Evolutionary conservation across 2,113 vertebrate genomes (phyloP).

Genomic region (Capreolus pygargus): DNA sequence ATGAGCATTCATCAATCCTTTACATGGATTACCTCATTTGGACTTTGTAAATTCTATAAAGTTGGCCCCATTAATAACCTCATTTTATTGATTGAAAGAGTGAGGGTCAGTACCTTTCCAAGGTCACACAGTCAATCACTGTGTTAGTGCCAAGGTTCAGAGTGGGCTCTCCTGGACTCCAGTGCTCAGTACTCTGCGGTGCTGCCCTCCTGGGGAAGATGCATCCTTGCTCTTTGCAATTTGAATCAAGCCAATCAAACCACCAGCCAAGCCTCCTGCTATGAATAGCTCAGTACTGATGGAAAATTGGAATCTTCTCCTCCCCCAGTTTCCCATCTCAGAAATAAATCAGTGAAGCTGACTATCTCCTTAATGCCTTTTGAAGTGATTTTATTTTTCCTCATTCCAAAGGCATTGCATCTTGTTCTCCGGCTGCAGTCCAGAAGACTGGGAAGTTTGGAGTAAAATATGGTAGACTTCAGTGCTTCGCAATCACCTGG

Average conservation of each 20-base stretch:
- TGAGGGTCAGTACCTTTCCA: not conserved
- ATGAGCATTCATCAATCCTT: not conserved
- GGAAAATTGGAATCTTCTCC: not conserved
- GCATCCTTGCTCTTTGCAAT: not conserved
- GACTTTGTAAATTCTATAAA: not conserved
- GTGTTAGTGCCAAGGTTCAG: not conserved
- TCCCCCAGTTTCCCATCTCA: not conserved
- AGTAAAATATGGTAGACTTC: not conserved
- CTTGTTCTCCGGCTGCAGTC: not conserved
- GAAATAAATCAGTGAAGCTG: not conserved
- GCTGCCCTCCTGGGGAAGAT: not conserved
- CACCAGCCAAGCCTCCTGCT: not conserved
- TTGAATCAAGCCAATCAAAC: not conserved
- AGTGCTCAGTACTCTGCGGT: rapidly evolving
- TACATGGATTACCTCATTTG: not conserved
- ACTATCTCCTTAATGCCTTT: not conserved
- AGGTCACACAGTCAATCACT: not conserved
- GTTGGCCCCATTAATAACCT: not conserved
- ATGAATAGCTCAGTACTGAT: not conserved
- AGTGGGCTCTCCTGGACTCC: not conserved
- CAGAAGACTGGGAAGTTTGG: not conserved
- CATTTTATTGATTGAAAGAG: not conserved
- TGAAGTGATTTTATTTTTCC: not conserved
- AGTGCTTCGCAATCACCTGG: not conserved
- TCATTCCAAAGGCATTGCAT: not conserved